Evolutionary conservation across 1,140 invertebrate species (phyloP).

Genomic region (Drosophila biarmipes): DNA sequence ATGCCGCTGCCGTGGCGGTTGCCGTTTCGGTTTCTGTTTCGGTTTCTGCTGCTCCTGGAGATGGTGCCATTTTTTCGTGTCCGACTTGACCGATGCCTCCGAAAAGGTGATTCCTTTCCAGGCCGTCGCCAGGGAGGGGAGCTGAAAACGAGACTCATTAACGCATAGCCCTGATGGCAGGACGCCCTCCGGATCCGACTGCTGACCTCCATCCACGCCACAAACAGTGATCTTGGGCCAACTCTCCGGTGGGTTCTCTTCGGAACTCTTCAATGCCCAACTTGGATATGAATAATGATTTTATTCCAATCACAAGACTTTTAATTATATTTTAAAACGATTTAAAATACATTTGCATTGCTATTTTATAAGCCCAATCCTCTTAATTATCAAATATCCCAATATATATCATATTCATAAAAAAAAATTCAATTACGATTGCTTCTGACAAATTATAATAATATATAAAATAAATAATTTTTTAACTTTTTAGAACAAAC

Average conservation of each 20-base stretch:
- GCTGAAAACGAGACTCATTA: constrained; percentile 34
- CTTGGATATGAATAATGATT: too few relatives aligned
- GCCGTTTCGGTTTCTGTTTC: background rate
- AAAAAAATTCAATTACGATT: too few relatives aligned
- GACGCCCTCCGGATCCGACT: constrained; percentile 9
- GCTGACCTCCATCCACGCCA: constrained; percentile 22
- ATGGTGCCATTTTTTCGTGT: constrained; percentile 36
- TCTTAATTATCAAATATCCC: too few relatives aligned
- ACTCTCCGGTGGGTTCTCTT: background rate
- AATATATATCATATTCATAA: too few relatives aligned
- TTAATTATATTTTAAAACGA: too few relatives aligned
- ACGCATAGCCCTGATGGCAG: constrained; percentile 35
- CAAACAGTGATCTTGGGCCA: background rate
- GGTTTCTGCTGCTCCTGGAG: constrained; percentile 5
- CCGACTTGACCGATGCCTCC: constrained; percentile 23
- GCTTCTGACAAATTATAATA: too few relatives aligned
- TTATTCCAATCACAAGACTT: too few relatives aligned
- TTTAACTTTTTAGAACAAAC: too few relatives aligned
- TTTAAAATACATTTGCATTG: too few relatives aligned
- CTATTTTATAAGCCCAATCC: too few relatives aligned
- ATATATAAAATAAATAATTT: too few relatives aligned
- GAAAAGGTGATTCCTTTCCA: constrained; percentile 43
- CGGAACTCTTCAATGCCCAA: background rate
- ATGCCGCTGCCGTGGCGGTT: constrained; percentile 38
- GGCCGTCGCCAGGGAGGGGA: constrained; percentile 13